Evolutionary conservation across 2,888 invertebrate species (phyloP), one percentile per base, ranked within the genome.

Genomic region (Keiferia lycopersicella): DNA sequence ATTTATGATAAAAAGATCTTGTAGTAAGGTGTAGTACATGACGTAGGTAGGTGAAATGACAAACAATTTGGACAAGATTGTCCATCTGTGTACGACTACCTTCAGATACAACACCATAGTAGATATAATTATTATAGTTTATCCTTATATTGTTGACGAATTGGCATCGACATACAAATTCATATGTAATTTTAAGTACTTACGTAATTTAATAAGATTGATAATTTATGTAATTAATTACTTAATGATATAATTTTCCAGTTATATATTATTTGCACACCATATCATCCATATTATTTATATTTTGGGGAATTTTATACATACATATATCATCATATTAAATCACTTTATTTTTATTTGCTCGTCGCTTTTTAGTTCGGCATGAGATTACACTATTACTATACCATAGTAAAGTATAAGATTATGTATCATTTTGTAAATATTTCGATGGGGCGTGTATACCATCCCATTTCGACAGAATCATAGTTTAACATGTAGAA

Each of bases 211-310:
- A 65, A 53, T 66, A 65, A 26, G 22, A 16, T 56, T 67, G 64
- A 63, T 65, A 57, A 65, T 72, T 72, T 76, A 79, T 81, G 75
- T 82, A 77, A 67, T 66, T 70, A 73, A 73, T 71, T 77, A 77
- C 73, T 71, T 72, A 72, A 70, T 72, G 67, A 73, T 66, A 71
- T 73, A 56, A 70, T 71, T 73, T 72, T 72, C 63, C 64, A 70
- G 72, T 84, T 84, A 82, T 82, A 68, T 87, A 86, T 90, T 77
- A 83, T 88, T 89, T 90, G 89, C 90, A 85, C 86, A 78, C 74
- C 88, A 85, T 81, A 71, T 78, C 86, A 83, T 83, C 71, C 83
- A 84, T 86, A 65, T 56, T 67, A 69, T 65, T 65, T 65, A 64
- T 66, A 69, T 68, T 22, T 22, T 22, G 20, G 68, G 70, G 68